Evolutionary conservation across 2,797 vertebrate species (phyloP).

Genomic region (Darevskia mixta): DNA sequence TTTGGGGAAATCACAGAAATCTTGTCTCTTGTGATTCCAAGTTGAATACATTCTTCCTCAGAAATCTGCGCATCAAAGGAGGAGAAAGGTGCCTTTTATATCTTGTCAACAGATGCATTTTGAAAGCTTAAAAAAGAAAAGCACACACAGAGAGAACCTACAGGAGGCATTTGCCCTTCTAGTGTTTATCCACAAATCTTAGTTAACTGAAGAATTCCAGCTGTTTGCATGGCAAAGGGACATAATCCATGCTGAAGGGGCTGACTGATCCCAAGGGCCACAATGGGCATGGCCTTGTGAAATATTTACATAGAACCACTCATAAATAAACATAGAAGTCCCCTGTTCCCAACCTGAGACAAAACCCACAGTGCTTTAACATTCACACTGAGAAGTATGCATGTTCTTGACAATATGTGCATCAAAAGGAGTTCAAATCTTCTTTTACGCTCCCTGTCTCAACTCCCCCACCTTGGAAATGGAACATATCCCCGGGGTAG

Average conservation of each 20-base stretch:
- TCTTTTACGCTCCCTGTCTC: neutral
- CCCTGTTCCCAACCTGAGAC: too few relatives aligned
- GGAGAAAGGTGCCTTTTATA: neutral
- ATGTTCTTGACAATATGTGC: neutral
- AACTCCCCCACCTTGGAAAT: neutral
- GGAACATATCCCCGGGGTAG: too few relatives aligned
- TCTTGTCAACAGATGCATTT: neutral
- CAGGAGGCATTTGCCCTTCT: neutral
- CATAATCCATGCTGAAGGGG: fast-evolving
- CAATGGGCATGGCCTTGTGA: fast-evolving
- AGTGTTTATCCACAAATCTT: neutral
- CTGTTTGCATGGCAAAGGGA: neutral
- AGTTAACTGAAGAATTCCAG: neutral
- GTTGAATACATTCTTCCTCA: constrained; percentile 22
- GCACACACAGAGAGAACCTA: neutral
- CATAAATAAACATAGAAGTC: neutral
- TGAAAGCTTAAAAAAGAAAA: neutral
- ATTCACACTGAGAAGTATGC: neutral
- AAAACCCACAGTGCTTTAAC: neutral
- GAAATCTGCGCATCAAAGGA: constrained; percentile 38
- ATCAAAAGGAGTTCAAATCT: neutral
- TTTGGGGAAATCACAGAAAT: constrained; percentile 55
- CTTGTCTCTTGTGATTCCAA: constrained; percentile 8
- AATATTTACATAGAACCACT: fast-evolving
- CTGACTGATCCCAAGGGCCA: fast-evolving